Conservation (phyloP, 2,888 invertebrate genomes). For the Orthosia gothica region DNA sequence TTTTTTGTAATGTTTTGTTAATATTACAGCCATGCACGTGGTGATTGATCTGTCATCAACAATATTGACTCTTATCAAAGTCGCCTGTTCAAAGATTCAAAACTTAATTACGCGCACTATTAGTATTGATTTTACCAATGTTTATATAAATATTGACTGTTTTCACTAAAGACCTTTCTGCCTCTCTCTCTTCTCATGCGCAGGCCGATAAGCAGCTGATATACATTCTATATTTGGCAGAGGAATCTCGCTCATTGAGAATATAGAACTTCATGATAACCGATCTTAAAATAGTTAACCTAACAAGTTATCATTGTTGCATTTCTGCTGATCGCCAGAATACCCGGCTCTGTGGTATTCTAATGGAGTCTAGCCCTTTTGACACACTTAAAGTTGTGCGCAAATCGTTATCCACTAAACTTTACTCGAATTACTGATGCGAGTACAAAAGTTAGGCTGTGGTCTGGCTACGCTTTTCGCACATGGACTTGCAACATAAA, state of each 20-base stretch:
- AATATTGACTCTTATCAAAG: slow-evolving; percentile 35
- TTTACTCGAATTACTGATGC: slow-evolving; percentile 47
- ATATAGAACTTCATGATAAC: slow-evolving; percentile 49
- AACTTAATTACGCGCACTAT: slow-evolving; percentile 25
- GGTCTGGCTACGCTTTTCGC: background rate
- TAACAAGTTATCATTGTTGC: slow-evolving; percentile 21
- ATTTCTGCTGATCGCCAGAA: slow-evolving; percentile 29
- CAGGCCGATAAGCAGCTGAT: slow-evolving; percentile 32
- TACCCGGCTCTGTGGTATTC: slow-evolving; percentile 11
- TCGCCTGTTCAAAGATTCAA: slow-evolving; percentile 27
- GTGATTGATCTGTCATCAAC: slow-evolving; percentile 20
- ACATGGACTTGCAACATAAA: background rate
- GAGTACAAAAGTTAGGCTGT: slow-evolving; percentile 27
- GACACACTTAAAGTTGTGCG: slow-evolving; percentile 22
- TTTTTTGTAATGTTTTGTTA: background rate
- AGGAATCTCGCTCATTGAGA: slow-evolving; percentile 52
- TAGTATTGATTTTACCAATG: slow-evolving; percentile 28
- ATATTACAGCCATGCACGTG: background rate
- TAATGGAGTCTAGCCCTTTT: slow-evolving; percentile 27
- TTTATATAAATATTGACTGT: slow-evolving; percentile 35
- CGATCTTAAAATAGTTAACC: slow-evolving; percentile 50
- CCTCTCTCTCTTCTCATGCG: too few relatives aligned
- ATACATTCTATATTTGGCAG: slow-evolving; percentile 51
- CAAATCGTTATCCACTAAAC: slow-evolving; percentile 43
- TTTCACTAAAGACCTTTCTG: slow-evolving; percentile 21